Conservation (phyloP, 2,888 invertebrate genomes). For the Andrena dorsata region DNA sequence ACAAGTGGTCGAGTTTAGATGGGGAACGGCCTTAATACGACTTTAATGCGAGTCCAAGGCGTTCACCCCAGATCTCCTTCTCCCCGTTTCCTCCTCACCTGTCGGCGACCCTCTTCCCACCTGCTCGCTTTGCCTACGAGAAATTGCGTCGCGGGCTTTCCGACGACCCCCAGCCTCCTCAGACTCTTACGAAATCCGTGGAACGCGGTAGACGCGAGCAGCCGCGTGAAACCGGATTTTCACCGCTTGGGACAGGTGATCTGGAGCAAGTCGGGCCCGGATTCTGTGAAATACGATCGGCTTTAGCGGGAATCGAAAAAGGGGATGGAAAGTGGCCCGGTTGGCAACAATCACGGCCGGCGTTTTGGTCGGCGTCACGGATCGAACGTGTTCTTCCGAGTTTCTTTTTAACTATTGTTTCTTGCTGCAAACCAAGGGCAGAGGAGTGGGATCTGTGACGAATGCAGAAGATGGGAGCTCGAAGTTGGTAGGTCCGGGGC, state of each 20-base stretch:
- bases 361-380: neutral
- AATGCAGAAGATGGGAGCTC: too few species aligned
- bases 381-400: neutral
- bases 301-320: slow-evolving; percentile 14
- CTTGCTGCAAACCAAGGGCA: too few species aligned
- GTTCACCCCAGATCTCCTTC: slow-evolving; percentile 57
- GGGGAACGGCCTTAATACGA: slow-evolving; percentile 74
- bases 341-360: neutral
- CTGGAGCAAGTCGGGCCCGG: slow-evolving; percentile 27
- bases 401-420: neutral
- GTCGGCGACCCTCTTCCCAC: neutral
- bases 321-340: slow-evolving; percentile 7
- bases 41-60: slow-evolving; percentile 71
- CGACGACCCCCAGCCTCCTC: slow-evolving; percentile 29
- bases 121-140: slow-evolving; percentile 15
- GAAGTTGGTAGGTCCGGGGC: too few species aligned
- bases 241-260: slow-evolving; percentile 64
- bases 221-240: slow-evolving; percentile 62
- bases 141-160: slow-evolving; percentile 45
- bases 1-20: slow-evolving; percentile 61
- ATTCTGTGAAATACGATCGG: slow-evolving; percentile 43
- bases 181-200: slow-evolving; percentile 60
- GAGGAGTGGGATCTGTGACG: too few species aligned
- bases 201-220: slow-evolving; percentile 50
- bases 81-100: slow-evolving; percentile 2